Evolutionary conservation across 2,113 vertebrate genomes (phyloP), one percentile per base, ranked within the genome.

Genomic region (Epinephelus fuscoguttatus): DNA sequence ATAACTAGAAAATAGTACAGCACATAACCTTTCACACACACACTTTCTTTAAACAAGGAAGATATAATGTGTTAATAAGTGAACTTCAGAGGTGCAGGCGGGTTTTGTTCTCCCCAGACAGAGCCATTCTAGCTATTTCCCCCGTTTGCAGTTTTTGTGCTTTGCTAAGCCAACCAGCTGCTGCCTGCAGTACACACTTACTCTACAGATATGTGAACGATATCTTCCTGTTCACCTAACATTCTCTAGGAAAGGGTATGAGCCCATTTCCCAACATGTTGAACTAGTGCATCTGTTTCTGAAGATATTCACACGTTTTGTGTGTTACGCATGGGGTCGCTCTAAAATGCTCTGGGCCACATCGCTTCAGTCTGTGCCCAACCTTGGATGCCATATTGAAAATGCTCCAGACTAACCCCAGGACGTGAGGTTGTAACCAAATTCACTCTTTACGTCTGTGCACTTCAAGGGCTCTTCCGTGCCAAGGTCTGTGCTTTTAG

Each of bases 321-420:
- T 14, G 4, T 40, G 15, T 55, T 62, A 21, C 75, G 14, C 3
- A 52, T 23, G 7, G 2, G 0, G n/a, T 61, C 6, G 15, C 4
- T 53, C 23, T 18, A 19, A 70, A 55, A 66, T n/a, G n/a, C 33
- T 70, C 63, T 53, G 12, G 53, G 37, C 25, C 49, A 70, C 42
- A 25, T 40, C 30, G 17, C 23, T 71, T 5, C 67, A 72, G 45
- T 45, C 40, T 47, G 1, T 50, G 49, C 9, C 42, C 13, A 60
- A 6, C 56, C 13, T 67, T 73, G 42, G n/a, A 67, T 25, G 2
- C 0, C n/a, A 6, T 33, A 18, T 42, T 53, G 19, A 56, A 23
- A 87, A 75, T 70, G 82, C 42, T 23, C 42, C 81, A 69, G 64
- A 80, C 64, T 23, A 30, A 67, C 56, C 17, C 30, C 57, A 17